phyloP scores from a whole-genome alignment of 1,140 invertebrate genomes.

The Drosophila nannoptera region DNA sequence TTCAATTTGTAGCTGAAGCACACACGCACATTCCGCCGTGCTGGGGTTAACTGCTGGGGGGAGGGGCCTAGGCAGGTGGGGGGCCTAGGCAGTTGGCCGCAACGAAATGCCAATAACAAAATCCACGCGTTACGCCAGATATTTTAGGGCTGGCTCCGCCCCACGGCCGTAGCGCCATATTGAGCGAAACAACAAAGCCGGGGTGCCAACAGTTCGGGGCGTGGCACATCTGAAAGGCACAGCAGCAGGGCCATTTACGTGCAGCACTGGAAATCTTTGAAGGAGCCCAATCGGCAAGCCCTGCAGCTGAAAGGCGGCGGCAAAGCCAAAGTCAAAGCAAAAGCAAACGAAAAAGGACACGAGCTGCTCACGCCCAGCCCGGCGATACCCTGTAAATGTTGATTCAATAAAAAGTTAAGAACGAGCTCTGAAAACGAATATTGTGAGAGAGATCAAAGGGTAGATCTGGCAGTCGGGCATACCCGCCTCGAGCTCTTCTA shows the following conservation, averaged over 20 bases:
- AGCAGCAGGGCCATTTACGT: constrained; percentile 51
- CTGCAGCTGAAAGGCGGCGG: constrained; percentile 27
- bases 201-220: background rate
- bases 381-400: background rate
- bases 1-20: constrained; percentile 63
- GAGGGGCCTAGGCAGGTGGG: background rate
- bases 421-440: too few species aligned
- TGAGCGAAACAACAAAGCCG: constrained; percentile 6
- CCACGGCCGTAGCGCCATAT: constrained; percentile 8
- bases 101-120: constrained; percentile 65
- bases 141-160: constrained; percentile 18
- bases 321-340: constrained; percentile 5
- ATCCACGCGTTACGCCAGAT: constrained; percentile 48
- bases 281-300: constrained; percentile 39
- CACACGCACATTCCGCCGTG: constrained; percentile 13
- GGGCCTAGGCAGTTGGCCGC: constrained; percentile 25
- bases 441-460: background rate
- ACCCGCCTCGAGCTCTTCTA: background rate
- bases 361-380: background rate
- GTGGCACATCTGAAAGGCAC: constrained; percentile 21
- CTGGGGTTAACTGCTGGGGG: constrained; percentile 24
- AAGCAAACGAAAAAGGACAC: background rate
- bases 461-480: background rate
- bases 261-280: constrained; percentile 43
- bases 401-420: too few species aligned